Base-by-base conservation (phyloP, 2,113 vertebrate species). In the Ciconia boyciana region DNA sequence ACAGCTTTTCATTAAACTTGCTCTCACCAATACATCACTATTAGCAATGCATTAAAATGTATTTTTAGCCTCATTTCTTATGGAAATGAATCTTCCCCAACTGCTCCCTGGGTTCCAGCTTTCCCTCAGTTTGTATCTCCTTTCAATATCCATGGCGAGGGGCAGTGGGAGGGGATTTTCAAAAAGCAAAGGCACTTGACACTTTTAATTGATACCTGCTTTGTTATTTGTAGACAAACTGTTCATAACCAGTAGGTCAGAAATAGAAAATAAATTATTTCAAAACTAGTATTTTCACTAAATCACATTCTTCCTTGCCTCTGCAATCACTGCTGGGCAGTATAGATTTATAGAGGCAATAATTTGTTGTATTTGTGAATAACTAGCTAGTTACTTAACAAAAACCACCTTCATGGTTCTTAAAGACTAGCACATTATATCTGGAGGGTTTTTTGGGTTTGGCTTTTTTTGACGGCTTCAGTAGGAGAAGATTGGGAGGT, bases 31-130 rank as follows among this genome's bases (percentile, higher is more conserved):
- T 86, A 93, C 75, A 93, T 93, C 83, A 87, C 57, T 26, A 69
- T 61, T 57, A 89, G 64, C 0, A 0, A 86, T 54, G 80, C 60
- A 91, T 58, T 89, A 61, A 75, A 77, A 89, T 34, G 36, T 74
- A 83, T 94, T 95, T 96, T 94, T 91, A 94, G 89, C 89, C 68
- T 90, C 16, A n/a, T 92, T 91, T 94, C 92, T 62, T 78, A 91
- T 31, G 90, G 82, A 96, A 96, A 95, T 91, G 2, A 87, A 81
- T 49, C 81, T 55, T 91, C 60, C 34, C 46, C 69, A 84, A 48
- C 18, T 10, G 5, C 22, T 46, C 28, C 2, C 4, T 11, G n/a
- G 32, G 49, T 88, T 81, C 41, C 46, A 75, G 78, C 25, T 28
- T 41, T 32, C 61, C 41, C 68, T 83, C 26, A 16, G 18, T 43